Base-by-base conservation (phyloP, 2,113 vertebrate genomes). In the Ellobius talpinus region DNA sequence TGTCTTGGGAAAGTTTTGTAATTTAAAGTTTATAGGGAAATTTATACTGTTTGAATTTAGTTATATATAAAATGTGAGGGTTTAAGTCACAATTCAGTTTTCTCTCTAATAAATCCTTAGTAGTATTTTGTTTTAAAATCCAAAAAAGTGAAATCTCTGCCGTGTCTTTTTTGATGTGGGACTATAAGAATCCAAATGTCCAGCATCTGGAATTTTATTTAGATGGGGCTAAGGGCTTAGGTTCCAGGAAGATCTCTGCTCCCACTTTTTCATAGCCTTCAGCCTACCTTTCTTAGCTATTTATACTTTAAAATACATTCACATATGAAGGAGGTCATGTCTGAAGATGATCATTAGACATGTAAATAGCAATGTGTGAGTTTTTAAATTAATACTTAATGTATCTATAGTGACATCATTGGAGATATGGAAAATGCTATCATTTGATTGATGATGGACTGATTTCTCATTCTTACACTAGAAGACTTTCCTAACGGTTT, bases 381-480 rank as follows among this genome's bases (percentile, higher is more conserved):
- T 81, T 95, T 89, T 88, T 91, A 89, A 58, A 61, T 45, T 76
- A 3, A 87, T 36, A 82, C 2, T 89, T 89, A 89, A 65, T 11
- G 78, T 89, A 61, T 92, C 17, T 91, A 47, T 39, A 93, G 19
- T 78, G 50, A 89, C 52, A 87, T 93, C 68, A 94, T 13, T 42
- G 31, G 24, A 63, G 42, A 61, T 29, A 10, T 89, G 31, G 42
- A 93, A 68, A 84, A 66, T 84, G 45, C 9, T 66, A 6, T 84
- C 70, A 85, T 90, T 96, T 88, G 36, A 85, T 55, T 88, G 36
- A 85, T 42, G 7, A 33, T 13, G 24, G 31, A 50, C n/a, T 92
- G 5, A 76, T 72, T 92, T 93, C 24, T 95, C 58, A 70, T 88
- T 87, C 10, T 5, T 78, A 45, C 47, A 77, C 26, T 47, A 66